These are phyloP conservation scores for Phalanger gymnotis DNA, from an alignment of 2,797 vertebrate species.

Conservation along the genomic window DNA sequence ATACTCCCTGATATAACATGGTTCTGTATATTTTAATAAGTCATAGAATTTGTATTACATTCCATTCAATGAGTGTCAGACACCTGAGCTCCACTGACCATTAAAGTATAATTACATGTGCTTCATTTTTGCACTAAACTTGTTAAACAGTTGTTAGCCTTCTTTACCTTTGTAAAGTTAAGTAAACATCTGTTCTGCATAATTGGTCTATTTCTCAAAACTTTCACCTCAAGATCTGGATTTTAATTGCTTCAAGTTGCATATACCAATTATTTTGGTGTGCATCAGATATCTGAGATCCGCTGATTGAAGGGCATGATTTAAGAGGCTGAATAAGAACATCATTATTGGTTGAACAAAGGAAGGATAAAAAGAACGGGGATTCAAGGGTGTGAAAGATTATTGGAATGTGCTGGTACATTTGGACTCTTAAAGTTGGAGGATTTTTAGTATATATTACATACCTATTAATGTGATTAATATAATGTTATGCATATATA, in stretches of 20 bases:
- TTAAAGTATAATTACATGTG: not conserved
- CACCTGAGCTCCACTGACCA: not conserved
- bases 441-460: not conserved
- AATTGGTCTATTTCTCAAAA: conserved; percentile 9
- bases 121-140: not conserved
- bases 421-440: not conserved
- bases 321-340: not conserved
- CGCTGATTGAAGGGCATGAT: not conserved
- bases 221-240: not conserved
- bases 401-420: not conserved
- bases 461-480: not conserved
- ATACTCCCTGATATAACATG: not conserved
- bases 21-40: not conserved
- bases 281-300: not conserved
- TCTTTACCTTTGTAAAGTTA: not conserved
- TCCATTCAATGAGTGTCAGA: not conserved
- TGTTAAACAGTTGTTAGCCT: not conserved
- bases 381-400: not conserved
- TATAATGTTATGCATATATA: not conserved
- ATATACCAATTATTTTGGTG: conserved; percentile 3
- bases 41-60: not conserved
- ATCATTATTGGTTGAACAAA: not conserved
- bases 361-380: not conserved
- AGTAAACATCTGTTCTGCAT: not conserved
- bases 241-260: conserved; percentile 26